Percentiles rank a stretch among this genome's conserved stretches.
Evolutionary conservation across 2,888 invertebrate genomes (phyloP).

Genomic region (Acanthosepion esculentum): DNA sequence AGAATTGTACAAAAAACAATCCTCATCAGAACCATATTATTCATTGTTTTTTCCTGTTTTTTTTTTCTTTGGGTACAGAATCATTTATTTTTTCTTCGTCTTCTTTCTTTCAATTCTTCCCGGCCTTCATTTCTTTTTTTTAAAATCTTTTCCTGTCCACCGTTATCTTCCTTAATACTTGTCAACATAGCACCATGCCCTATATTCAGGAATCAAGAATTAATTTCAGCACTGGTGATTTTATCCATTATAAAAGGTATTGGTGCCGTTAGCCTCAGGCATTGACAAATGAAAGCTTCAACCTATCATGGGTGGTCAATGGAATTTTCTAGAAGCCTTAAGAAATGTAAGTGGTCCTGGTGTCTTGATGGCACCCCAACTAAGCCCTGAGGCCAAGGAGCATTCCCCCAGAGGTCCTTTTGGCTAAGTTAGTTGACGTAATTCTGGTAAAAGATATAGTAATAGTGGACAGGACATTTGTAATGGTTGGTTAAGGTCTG

Average conservation of each 20-base stretch:
- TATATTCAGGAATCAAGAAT: constrained; percentile 2
- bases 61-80: background rate
- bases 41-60: background rate
- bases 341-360: constrained; percentile 10
- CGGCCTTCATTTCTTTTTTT: background rate
- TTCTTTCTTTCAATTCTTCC: background rate
- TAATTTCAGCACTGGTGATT: constrained; percentile 33
- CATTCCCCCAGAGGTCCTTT: background rate
- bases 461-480: background rate
- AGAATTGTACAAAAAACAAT: background rate
- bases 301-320: constrained; percentile 18
- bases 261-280: background rate
- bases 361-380: background rate
- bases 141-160: background rate
- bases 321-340: constrained; percentile 33
- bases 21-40: background rate
- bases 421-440: background rate
- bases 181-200: background rate
- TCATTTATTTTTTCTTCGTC: background rate
- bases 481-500: background rate
- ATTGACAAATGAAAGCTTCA: background rate
- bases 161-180: background rate
- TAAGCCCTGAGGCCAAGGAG: background rate
- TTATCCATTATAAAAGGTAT: constrained; percentile 22
- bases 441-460: background rate